A percentile compares a stretch with the other conserved stretches of the same genome.
Evolutionary conservation across 1,140 invertebrate species (phyloP).

Genomic region (Tribolium madens): DNA sequence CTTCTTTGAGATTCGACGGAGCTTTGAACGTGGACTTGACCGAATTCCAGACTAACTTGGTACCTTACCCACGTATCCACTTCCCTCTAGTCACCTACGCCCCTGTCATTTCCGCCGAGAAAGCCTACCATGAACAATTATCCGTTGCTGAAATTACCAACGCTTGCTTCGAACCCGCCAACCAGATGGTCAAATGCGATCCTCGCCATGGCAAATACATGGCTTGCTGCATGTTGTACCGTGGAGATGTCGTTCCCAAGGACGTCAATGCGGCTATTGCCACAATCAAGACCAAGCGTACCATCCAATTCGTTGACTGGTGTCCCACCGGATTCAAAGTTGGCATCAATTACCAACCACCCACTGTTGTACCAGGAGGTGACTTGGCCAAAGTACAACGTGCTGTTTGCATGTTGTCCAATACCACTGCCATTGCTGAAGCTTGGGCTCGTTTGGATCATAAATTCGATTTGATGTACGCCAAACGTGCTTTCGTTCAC

Average conservation of each 20-base stretch:
- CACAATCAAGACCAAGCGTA: constrained; percentile 82
- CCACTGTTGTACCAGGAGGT: constrained; percentile 79
- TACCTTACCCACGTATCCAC: constrained; percentile 79
- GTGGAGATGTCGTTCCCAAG: constrained; percentile 71
- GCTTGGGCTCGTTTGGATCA: constrained; percentile 79
- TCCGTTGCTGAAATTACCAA: constrained; percentile 78
- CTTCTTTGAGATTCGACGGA: constrained; percentile 82
- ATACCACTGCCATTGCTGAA: constrained; percentile 77
- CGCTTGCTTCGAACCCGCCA: constrained; percentile 74
- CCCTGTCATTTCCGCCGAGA: constrained; percentile 72
- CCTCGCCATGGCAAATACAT: constrained; percentile 78
- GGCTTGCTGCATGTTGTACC: constrained; percentile 79
- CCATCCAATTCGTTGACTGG: constrained; percentile 79
- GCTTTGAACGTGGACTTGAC: constrained; percentile 84
- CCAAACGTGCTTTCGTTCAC: constrained; percentile 81
- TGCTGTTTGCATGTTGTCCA: constrained; percentile 77
- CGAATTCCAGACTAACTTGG: constrained; percentile 82
- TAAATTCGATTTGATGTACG: constrained; percentile 88
- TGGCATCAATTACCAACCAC: constrained; percentile 79
- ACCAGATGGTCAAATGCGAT: constrained; percentile 80
- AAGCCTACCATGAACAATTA: constrained; percentile 77
- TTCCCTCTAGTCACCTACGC: constrained; percentile 82
- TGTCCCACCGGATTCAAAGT: constrained; percentile 81
- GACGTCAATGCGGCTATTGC: constrained; percentile 84
- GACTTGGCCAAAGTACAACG: constrained; percentile 75